Percentiles rank a stretch among this genome's conserved stretches.
phyloP scores from a whole-genome alignment of 2,113 vertebrate species.

The Piaya cayana region DNA sequence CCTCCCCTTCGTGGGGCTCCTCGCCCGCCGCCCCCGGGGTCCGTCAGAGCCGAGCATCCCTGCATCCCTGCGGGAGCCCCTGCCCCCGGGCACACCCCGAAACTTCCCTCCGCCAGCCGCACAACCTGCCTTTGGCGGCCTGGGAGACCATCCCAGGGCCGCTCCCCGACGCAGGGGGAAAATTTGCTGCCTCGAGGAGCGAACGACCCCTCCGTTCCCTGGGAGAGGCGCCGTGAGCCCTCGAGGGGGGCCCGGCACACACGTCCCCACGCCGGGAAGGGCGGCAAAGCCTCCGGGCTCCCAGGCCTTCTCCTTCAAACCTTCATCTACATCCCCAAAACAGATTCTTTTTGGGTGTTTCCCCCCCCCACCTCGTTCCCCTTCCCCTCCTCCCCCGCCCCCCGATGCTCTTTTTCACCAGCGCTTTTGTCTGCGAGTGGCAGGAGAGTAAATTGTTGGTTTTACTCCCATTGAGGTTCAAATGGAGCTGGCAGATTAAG shows the following conservation, averaged over 20 bases:
- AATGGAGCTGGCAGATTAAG: conserved; percentile 74
- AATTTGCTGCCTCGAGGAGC: not conserved
- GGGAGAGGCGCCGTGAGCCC: not conserved
- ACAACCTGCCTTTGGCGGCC: not conserved
- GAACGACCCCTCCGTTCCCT: not conserved
- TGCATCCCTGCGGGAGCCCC: too few species aligned
- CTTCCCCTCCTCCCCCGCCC: not conserved
- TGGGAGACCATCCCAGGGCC: not conserved
- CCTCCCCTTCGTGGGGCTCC: not conserved
- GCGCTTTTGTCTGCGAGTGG: conserved; percentile 63
- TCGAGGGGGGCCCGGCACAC: not conserved
- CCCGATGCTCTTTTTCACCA: conserved; percentile 25
- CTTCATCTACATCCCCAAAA: not conserved
- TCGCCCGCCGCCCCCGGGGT: too few species aligned
- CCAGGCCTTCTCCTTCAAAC: not conserved
- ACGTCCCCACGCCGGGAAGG: not conserved
- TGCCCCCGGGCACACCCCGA: too few species aligned
- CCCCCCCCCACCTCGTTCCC: not conserved
- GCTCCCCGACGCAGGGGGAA: not conserved
- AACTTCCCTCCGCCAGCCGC: not conserved
- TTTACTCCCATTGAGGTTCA: conserved; percentile 82
- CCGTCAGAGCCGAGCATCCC: not conserved
- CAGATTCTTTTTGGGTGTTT: not conserved
- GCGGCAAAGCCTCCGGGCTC: not conserved
- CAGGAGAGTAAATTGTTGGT: conserved; percentile 77